These are phyloP conservation scores for Drosophila lini DNA, from an alignment of 1,140 invertebrate genomes.

Conservation along the genomic window DNA sequence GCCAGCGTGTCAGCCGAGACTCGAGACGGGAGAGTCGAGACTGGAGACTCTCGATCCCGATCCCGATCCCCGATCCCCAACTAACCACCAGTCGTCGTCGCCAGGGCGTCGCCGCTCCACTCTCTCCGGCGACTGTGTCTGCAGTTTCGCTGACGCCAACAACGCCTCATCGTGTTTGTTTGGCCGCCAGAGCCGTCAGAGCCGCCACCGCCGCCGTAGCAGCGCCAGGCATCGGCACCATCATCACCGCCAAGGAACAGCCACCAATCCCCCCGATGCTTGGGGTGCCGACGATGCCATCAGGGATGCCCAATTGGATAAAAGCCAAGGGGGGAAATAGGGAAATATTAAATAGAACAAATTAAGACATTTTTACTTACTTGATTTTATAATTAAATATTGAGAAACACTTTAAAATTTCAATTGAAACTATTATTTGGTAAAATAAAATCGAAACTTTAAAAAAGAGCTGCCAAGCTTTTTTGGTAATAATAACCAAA, in stretches of 20 bases:
- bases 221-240: slow-evolving; percentile 35
- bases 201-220: slow-evolving; percentile 69
- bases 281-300: neutral
- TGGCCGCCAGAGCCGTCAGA: slow-evolving; percentile 76
- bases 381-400: neutral
- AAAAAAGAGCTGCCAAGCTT: slow-evolving; percentile 1
- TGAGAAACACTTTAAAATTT: neutral
- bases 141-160: slow-evolving; percentile 70
- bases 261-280: slow-evolving; percentile 44
- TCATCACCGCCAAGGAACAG: slow-evolving; percentile 11
- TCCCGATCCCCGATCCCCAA: slow-evolving; percentile 2
- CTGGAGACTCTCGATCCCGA: neutral
- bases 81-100: slow-evolving; percentile 31
- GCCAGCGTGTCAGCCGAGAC: slow-evolving; percentile 65
- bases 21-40: neutral
- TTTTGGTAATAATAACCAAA: too few species aligned
- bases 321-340: neutral
- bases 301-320: slow-evolving; percentile 19
- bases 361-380: neutral
- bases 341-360: too few species aligned
- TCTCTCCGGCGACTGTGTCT: neutral
- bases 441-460: neutral
- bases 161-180: slow-evolving; percentile 82
- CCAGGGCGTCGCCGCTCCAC: slow-evolving; percentile 43
- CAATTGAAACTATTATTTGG: neutral